These are phyloP conservation scores for Cyanistes caeruleus DNA, from an alignment of 2,113 vertebrate species.

Conservation along the genomic window DNA sequence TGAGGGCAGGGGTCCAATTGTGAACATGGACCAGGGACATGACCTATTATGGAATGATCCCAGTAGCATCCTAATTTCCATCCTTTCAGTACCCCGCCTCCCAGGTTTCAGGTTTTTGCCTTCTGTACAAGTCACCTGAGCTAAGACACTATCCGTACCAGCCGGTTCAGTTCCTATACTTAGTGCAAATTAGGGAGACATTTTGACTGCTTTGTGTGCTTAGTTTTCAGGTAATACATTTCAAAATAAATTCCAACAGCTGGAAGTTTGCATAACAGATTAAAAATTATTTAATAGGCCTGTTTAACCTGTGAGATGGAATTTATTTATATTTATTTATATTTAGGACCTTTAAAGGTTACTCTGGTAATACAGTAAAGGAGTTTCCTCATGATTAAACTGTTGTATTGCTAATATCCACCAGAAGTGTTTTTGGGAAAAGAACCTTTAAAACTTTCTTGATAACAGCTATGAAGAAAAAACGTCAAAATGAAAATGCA, in stretches of 20 bases:
- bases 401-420: neutral
- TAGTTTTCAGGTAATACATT: neutral
- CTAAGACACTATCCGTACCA: too few species aligned
- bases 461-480: neutral
- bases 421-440: neutral
- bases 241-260: neutral
- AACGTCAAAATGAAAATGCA: neutral
- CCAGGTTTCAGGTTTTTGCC: too few species aligned
- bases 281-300: neutral
- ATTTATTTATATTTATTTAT: too few species aligned
- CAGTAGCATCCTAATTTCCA: too few species aligned
- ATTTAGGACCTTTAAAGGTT: neutral
- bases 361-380: neutral
- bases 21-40: too few species aligned
- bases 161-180: too few species aligned
- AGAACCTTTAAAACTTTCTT: neutral
- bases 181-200: neutral
- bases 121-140: too few species aligned
- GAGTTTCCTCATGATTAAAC: neutral
- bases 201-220: neutral
- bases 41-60: too few species aligned
- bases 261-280: neutral
- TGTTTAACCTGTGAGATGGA: neutral
- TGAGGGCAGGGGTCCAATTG: too few species aligned
- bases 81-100: too few species aligned